Evolutionary conservation across 2,113 vertebrate species (phyloP), one percentile per base, ranked within the genome.

Genomic region (Cololabis saira): DNA sequence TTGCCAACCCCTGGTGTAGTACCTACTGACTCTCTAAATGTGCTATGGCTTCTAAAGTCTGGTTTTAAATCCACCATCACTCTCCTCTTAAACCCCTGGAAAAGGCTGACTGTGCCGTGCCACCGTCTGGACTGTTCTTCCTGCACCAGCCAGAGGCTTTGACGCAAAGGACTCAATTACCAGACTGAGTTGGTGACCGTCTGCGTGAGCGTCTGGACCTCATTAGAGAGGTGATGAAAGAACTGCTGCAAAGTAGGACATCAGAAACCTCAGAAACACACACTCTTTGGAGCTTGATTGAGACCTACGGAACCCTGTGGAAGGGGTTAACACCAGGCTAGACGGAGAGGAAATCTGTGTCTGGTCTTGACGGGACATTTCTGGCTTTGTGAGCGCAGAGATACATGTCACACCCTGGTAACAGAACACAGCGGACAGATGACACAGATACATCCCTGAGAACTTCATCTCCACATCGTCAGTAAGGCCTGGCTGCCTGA

Each of bases 201-300:
- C 73, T 87, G 83, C 55, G 48, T 2, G 18, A 71, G 67, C 27
- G 45, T 80, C 78, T 85, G 78, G 55, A 72, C 61, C 67, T 87
- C 71, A 80, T 81, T 75, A 81, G 41, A 49, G 58, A 66, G 60
- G 12, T 5, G 43, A 58, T 55, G 72, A 81, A 62, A 66, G 71
- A 43, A 52, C 48, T 52, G 48, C 75, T 30, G 44, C 75, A 67
- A 24, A 67, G 42, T 53, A 19, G 48, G 70, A 55, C 37, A 53
- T 30, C 47, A 12, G n/a, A 41, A 42, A 7, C 47, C n/a, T 61
- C 44, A 48, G 22, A 27, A 18, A 41, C 18, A 45, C 30, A 8
- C 27, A 22, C 22, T 64, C 27, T 24, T 41, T 27, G 1, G 7
- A 42, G 43, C 33, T 11, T 4, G 33, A 7, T 37, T 55, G 17